Evolutionary conservation across 1,140 invertebrate species (phyloP).

Genomic region (Drosophila paulistorum): DNA sequence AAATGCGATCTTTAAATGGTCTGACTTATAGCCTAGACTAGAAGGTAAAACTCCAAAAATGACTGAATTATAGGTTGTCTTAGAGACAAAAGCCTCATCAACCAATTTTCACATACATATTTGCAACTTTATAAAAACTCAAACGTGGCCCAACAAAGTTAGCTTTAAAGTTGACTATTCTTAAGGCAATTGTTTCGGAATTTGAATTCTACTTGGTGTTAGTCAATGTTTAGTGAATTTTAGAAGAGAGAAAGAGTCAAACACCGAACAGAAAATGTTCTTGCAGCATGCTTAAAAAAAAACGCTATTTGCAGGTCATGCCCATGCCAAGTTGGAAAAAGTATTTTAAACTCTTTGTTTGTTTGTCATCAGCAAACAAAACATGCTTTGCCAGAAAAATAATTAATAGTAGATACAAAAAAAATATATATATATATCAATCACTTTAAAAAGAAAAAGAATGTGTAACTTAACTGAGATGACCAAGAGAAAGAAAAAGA

Average conservation of each 20-base stretch:
- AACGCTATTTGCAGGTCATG: conserved; percentile 51
- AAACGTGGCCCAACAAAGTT: too few relatives aligned
- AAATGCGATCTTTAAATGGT: too few relatives aligned
- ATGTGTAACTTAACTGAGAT: conserved; percentile 7
- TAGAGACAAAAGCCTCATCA: too few relatives aligned
- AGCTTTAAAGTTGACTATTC: too few relatives aligned
- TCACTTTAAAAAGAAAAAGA: conserved; percentile 36
- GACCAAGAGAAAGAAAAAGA: conserved; percentile 37
- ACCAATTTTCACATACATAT: too few relatives aligned
- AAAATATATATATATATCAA: conserved; percentile 31
- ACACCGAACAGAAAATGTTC: conserved; percentile 21
- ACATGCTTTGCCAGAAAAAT: conserved; percentile 41
- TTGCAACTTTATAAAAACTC: too few relatives aligned
- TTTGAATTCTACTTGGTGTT: conserved; percentile 31
- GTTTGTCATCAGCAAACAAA: conserved; percentile 16
- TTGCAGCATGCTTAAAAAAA: conserved; percentile 57
- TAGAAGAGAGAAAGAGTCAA: conserved; percentile 20
- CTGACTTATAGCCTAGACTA: too few relatives aligned
- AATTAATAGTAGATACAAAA: conserved; percentile 29
- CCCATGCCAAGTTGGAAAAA: conserved; percentile 39
- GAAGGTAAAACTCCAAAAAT: too few relatives aligned
- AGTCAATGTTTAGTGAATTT: conserved; percentile 25
- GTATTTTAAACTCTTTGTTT: background rate
- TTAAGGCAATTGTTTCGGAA: too few relatives aligned
- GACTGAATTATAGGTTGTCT: too few relatives aligned